Evolutionary conservation across 1,140 invertebrate species (phyloP).

Genomic region (Arctopsyche grandis): DNA sequence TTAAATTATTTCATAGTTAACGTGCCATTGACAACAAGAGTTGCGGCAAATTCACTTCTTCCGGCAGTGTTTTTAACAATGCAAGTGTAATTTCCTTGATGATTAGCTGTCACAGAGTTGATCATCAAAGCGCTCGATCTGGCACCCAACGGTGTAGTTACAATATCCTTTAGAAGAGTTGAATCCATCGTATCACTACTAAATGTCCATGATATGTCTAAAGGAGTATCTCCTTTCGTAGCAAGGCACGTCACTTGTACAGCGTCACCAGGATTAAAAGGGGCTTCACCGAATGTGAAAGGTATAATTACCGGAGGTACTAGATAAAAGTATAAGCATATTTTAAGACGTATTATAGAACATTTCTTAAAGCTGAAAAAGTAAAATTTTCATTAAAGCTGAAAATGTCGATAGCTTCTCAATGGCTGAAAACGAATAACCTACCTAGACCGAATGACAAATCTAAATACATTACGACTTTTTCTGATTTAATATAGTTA

Average conservation of each 20-base stretch:
- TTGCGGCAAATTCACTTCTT: slow-evolving; percentile 68
- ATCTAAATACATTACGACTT: no score
- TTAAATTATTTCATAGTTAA: slow-evolving; percentile 40
- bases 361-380: slow-evolving; percentile 15
- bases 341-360: slow-evolving; percentile 44
- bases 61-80: slow-evolving; percentile 72
- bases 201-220: slow-evolving; percentile 79
- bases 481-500: no score
- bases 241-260: slow-evolving; percentile 78
- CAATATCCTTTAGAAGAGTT: slow-evolving; percentile 64
- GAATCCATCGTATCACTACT: slow-evolving; percentile 68
- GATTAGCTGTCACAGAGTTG: slow-evolving; percentile 67
- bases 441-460: no score
- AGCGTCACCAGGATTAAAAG: slow-evolving; percentile 76
- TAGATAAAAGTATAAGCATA: slow-evolving; percentile 59
- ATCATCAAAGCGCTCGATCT: slow-evolving; percentile 71
- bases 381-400: slow-evolving; percentile 53
- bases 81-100: slow-evolving; percentile 76
- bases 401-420: slow-evolving; percentile 34
- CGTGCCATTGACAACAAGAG: slow-evolving; percentile 71
- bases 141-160: slow-evolving; percentile 66
- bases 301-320: slow-evolving; percentile 75
- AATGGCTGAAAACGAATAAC: background rate
- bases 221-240: slow-evolving; percentile 79
- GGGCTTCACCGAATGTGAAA: slow-evolving; percentile 74